Conservation (phyloP, 2,113 vertebrate species). For the Thamnaconus septentrionalis region DNA sequence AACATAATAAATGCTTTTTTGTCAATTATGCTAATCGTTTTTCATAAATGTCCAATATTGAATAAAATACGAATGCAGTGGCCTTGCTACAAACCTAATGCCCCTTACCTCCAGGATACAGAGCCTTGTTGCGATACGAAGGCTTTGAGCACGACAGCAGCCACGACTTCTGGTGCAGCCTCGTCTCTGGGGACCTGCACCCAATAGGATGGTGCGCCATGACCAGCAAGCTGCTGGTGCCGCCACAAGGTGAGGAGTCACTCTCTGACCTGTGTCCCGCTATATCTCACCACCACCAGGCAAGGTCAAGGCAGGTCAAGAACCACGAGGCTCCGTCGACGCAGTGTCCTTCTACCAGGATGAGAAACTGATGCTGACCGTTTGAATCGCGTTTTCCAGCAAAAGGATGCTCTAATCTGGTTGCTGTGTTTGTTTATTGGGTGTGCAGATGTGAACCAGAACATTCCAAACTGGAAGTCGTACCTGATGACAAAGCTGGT, state of each 20-base stretch:
- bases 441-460: conserved; percentile 63
- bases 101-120: conserved; percentile 81
- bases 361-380: too few relatives aligned
- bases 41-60: not conserved
- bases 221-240: conserved; percentile 94
- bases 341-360: too few relatives aligned
- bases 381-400: too few relatives aligned
- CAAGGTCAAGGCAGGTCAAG: too few relatives aligned
- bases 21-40: too few relatives aligned
- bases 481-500: conserved; percentile 92
- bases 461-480: conserved; percentile 85
- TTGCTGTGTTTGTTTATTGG: too few relatives aligned
- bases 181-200: conserved; percentile 89
- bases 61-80: not conserved
- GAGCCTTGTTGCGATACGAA: conserved; percentile 87
- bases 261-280: not conserved
- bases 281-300: too few relatives aligned
- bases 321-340: too few relatives aligned
- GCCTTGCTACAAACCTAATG: not conserved
- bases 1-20: too few relatives aligned
- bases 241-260: conserved; percentile 84
- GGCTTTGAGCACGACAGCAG: conserved; percentile 87
- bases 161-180: conserved; percentile 93
- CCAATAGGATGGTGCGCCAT: conserved; percentile 96
- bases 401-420: too few relatives aligned